A percentile compares a stretch with the other conserved stretches of the same genome.
Evolutionary conservation across 2,888 invertebrate species (phyloP).

Genomic region (Microplitis manilae): DNA sequence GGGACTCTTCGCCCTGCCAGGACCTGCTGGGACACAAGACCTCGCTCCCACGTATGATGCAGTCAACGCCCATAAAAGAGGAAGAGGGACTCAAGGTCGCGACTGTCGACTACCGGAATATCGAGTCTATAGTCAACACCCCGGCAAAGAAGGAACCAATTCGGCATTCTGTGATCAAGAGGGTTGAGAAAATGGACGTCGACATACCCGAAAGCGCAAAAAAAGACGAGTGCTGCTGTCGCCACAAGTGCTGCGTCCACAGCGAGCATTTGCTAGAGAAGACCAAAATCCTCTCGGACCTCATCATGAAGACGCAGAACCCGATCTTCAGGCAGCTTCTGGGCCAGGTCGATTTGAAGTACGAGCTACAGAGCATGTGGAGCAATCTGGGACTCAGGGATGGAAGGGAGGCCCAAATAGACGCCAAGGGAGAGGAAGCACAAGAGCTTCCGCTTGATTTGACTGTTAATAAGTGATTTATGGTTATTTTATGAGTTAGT

Average conservation of each 20-base stretch:
- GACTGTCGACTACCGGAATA: conserved; percentile 68
- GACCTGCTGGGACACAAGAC: conserved; percentile 41
- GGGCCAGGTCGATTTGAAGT: conserved; percentile 65
- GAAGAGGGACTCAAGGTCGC: conserved; percentile 54
- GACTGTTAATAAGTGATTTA: conserved; percentile 68
- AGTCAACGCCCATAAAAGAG: conserved; percentile 69
- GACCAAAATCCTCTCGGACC: conserved; percentile 67
- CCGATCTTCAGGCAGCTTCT: conserved; percentile 65
- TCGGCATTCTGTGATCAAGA: conserved; percentile 67
- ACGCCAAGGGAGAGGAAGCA: conserved; percentile 70
- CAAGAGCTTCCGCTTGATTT: conserved; percentile 71
- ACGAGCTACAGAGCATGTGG: conserved; percentile 67
- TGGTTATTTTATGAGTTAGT: neutral
- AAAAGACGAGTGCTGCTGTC: conserved; percentile 61
- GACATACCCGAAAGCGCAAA: conserved; percentile 58
- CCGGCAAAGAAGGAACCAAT: conserved; percentile 43
- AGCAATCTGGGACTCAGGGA: conserved; percentile 57
- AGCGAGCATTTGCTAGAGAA: conserved; percentile 66
- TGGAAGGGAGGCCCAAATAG: conserved; percentile 57
- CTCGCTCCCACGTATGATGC: conserved; percentile 62
- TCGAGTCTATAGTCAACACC: conserved; percentile 68
- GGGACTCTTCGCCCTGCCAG: too few species aligned
- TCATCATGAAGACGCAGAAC: conserved; percentile 67
- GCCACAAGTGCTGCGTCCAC: conserved; percentile 66
- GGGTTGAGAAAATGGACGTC: conserved; percentile 64